phyloP scores from a whole-genome alignment of 35 echinoderm and acorn worm species.

The Apostichopus parvimensis region DNA sequence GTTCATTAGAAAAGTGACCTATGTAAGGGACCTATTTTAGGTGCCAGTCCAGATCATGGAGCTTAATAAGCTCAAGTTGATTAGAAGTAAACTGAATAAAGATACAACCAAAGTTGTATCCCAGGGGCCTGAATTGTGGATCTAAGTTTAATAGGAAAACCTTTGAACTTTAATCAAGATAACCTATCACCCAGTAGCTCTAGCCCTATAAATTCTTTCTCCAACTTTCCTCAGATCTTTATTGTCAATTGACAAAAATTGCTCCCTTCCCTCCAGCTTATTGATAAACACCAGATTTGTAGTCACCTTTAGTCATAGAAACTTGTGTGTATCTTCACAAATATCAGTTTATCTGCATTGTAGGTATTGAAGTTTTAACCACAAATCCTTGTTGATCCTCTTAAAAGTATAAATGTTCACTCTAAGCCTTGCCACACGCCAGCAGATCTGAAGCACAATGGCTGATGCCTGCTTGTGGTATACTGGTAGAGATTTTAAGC shows the following conservation, averaged over 20 bases:
- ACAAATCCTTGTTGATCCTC: slow-evolving; percentile 26
- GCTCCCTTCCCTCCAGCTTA: neutral
- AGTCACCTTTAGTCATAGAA: neutral
- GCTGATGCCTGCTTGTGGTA: neutral
- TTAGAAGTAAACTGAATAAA: too few relatives aligned
- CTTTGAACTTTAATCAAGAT: slow-evolving; percentile 21
- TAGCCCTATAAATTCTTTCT: neutral
- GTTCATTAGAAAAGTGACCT: too few relatives aligned
- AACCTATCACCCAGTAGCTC: slow-evolving; percentile 40
- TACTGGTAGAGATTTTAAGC: neutral
- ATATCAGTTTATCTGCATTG: neutral
- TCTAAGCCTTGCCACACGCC: slow-evolving; percentile 44
- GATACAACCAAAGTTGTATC: neutral
- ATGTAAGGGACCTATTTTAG: too few relatives aligned
- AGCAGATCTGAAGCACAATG: slow-evolving; percentile 3
- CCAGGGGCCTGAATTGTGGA: neutral
- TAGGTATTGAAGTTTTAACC: slow-evolving; percentile 4
- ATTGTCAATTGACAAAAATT: too few relatives aligned
- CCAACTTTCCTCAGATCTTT: neutral
- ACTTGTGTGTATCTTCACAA: neutral
- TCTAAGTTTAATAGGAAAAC: neutral
- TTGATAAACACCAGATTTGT: neutral
- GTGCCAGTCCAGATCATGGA: too few relatives aligned
- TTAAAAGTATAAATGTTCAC: neutral
- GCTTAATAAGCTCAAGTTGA: too few relatives aligned